Evolutionary conservation across 2,113 vertebrate genomes (phyloP), one percentile per base, ranked within the genome.

Genomic region (Rissa tridactyla): DNA sequence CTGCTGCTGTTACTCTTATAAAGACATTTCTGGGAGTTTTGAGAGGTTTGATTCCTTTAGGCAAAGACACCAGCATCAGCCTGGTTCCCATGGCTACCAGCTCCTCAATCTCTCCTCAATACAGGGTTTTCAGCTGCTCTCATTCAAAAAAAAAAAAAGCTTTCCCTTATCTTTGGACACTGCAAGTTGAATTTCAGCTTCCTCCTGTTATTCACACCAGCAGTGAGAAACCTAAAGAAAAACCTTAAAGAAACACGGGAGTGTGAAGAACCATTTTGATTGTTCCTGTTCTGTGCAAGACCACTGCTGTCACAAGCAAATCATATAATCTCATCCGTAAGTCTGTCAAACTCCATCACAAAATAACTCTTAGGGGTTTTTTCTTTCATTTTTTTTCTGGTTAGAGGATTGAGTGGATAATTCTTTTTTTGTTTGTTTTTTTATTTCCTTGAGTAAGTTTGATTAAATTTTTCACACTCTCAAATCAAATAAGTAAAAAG

Each of bases 31-130:
- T 96, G 36, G 52, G 65, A 87, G 58, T 73, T 91, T 80, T 42
- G 65, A 89, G 69, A 40, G 32, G 54, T 93, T 84, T 82, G 46
- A 94, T 92, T 96, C 78, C 81, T 91, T 89, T 47, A 92, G 78
- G 82, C 89, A 96, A 89, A 88, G 83, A 42, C 36, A 76, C 54
- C 40, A 91, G 44, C 83, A 92, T 87, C 84, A 88, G 86, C 66
- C 66, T 79, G 1, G 95, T 97, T 97, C 84, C 97, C 96, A 94
- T 97, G 94, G 94, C 89, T 94, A 97, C 95, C 82, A 85, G 5
- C 15, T 95, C 70, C 78, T 95, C 81, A 42, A 1, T 82, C 52
- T 82, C 73, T 87, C 52, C 62, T 96, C 83, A 84, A 11, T 51
- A 71, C 69, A 82, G 82, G 72, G 49, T 88, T 94, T 94, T 75